These are phyloP conservation scores for Mactra quadrangularis DNA, from an alignment of 1,140 invertebrate species.

Conservation along the genomic window DNA sequence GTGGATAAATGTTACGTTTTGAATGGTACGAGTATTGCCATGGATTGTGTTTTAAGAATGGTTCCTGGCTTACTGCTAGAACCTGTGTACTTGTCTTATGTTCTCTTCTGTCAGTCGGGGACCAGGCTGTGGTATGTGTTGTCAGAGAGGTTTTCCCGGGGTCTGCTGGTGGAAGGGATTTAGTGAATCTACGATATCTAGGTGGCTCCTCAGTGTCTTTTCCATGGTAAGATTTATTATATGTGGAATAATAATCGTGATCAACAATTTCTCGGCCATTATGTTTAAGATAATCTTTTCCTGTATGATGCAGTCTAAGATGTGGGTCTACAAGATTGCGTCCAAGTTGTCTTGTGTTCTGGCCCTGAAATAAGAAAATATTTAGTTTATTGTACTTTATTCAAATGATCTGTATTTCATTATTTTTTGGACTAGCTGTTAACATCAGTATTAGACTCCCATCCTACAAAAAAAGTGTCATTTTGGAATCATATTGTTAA, in stretches of 20 bases:
- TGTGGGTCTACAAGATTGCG: slow-evolving; percentile 38
- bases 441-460: too few relatives aligned
- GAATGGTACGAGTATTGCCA: slow-evolving; percentile 79
- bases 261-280: slow-evolving; percentile 56
- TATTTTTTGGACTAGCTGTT: too few relatives aligned
- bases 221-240: slow-evolving; percentile 66
- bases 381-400: too few relatives aligned
- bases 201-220: slow-evolving; percentile 63
- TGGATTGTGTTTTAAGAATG: slow-evolving; percentile 74
- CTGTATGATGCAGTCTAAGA: slow-evolving; percentile 69
- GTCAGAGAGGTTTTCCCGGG: slow-evolving; percentile 40
- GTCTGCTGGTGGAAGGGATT: slow-evolving; percentile 29
- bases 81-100: slow-evolving; percentile 72
- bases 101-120: slow-evolving; percentile 54
- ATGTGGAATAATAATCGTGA: slow-evolving; percentile 68
- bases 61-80: slow-evolving; percentile 78
- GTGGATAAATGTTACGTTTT: slow-evolving; percentile 75
- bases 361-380: slow-evolving; percentile 22
- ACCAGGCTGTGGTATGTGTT: slow-evolving; percentile 73
- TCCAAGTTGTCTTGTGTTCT: slow-evolving; percentile 17
- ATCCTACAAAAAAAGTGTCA: too few relatives aligned
- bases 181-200: slow-evolving; percentile 67
- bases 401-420: too few relatives aligned
- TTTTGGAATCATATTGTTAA: too few relatives aligned
- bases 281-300: slow-evolving; percentile 70